phyloP scores from a whole-genome alignment of 2,888 invertebrate species.

The Apantesis nais region DNA sequence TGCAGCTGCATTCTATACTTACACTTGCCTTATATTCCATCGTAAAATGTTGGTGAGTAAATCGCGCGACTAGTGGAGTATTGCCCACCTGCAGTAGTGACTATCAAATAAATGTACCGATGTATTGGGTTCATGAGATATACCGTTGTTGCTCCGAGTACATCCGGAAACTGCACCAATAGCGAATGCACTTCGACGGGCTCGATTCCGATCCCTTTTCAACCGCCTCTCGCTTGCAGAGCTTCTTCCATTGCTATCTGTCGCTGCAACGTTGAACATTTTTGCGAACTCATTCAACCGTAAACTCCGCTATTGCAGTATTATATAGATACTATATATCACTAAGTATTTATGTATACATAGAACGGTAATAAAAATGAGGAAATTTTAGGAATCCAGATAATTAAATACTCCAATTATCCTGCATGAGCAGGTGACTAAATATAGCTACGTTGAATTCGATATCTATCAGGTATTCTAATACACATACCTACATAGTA shows the following conservation, averaged over 20 bases:
- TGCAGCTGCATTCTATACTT: neutral
- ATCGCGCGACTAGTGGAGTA: slow-evolving; percentile 20
- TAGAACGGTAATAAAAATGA: neutral
- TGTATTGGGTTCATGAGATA: slow-evolving; percentile 45
- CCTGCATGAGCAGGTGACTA: no score
- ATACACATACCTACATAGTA: no score
- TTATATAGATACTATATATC: slow-evolving; percentile 19
- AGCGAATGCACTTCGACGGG: slow-evolving; percentile 65
- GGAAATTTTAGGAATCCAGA: no score
- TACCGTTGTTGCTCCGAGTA: slow-evolving; percentile 49
- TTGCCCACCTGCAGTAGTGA: slow-evolving; percentile 30
- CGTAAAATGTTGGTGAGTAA: slow-evolving; percentile 8
- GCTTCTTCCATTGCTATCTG: slow-evolving; percentile 64
- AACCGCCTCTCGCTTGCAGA: slow-evolving; percentile 56
- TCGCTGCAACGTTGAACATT: slow-evolving; percentile 59
- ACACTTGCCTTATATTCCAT: no score
- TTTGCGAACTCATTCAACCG: slow-evolving; percentile 68
- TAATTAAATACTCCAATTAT: no score
- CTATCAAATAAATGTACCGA: slow-evolving; percentile 46
- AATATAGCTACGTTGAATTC: no score
- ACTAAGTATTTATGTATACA: neutral
- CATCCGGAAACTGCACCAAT: slow-evolving; percentile 68
- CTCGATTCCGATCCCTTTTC: slow-evolving; percentile 68
- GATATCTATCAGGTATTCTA: no score
- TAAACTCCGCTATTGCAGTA: slow-evolving; percentile 53